These are phyloP conservation scores for Aldrovandia affinis DNA, from an alignment of 2,797 vertebrate genomes.

Conservation along the genomic window DNA sequence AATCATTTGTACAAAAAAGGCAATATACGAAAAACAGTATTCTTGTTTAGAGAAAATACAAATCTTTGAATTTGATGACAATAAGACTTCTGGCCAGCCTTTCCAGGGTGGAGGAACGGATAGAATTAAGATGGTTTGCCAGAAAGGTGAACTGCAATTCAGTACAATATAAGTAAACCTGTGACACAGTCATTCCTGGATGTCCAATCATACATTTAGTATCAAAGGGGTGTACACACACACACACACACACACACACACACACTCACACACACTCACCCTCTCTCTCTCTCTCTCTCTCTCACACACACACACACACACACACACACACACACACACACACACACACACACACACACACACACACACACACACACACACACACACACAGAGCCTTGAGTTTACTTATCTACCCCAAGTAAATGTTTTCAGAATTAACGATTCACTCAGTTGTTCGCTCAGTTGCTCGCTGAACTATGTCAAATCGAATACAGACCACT, in stretches of 20 bases:
- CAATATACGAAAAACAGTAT: neutral
- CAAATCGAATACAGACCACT: constrained; percentile 3
- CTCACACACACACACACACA: too few relatives aligned
- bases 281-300: too few relatives aligned
- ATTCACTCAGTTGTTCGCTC: neutral
- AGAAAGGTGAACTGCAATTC: neutral
- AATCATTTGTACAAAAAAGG: neutral
- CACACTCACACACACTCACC: too few relatives aligned
- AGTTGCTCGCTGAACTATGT: neutral
- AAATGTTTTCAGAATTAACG: neutral
- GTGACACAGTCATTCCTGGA: neutral
- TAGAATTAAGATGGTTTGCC: neutral
- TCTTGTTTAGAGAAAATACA: neutral
- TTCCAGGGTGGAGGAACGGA: neutral
- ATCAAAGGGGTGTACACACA: too few relatives aligned
- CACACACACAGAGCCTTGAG: neutral
- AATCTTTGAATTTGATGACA: neutral
- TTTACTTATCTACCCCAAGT: neutral
- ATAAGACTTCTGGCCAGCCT: neutral
- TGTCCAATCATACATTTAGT: neutral
- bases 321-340: too few relatives aligned
- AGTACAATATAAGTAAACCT: neutral
- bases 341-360: too few relatives aligned
- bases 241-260: too few relatives aligned
- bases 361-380: too few relatives aligned